Base-by-base conservation (phyloP, 2,888 invertebrate species). In the Ichneumoninae sp. region DNA sequence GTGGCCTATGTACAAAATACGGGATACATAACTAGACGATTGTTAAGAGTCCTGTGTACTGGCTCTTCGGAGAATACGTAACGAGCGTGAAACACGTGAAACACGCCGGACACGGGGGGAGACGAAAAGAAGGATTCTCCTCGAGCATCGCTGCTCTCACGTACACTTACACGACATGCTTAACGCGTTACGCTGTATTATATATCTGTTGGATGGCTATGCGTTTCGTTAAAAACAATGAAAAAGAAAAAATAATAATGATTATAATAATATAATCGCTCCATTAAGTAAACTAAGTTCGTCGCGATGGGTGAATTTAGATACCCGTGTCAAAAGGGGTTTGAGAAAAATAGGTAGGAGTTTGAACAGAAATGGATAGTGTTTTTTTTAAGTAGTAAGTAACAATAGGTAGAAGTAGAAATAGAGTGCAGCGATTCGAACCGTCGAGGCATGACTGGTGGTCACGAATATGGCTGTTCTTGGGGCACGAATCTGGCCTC, bases 1-100 rank as follows among this genome's bases (percentile, higher is more conserved):
- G 83, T 84, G 66, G 79, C 86, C 83, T 87, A 87, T 88, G 82
- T 88, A 88, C 87, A 57, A 89, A 70, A 85, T 84, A 87, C 86
- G 86, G 75, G 81, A 85, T 86, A 84, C 74, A 84, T 83, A 79
- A 77, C 83, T 78, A 80, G 77, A 84, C 81, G 84, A 85, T 83
- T 86, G 71, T 83, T 71, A 70, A 66, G 85, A 84, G 83, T 50
- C 75, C 78, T 69, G 78, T 69, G 54, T 26, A 83, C 77, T 84
- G 83, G 52, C 80, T 77, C 75, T 86, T 83, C 75, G 22, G 22
- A 76, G 75, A 72, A 26, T 44, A 40, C 40, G 26, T 47, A 30
- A 33, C n/a, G 40, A n/a, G n/a, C 33, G 62, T 19, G 13, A 44
- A 57, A 22, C 57, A 22, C 57, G 26, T 57, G 22, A 54, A 7